phyloP scores from a whole-genome alignment of 2,113 vertebrate species.

The human (Homo sapiens) region GRCh38 chr14:35568501-35569000 shows the following conservation, averaged over 20 bases:
- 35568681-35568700: background rate
- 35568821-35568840: background rate
- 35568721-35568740: background rate
- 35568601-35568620: background rate
- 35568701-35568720: background rate
- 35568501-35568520: background rate
- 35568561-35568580: background rate
- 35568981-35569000: constrained; percentile 34
- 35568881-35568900: background rate
- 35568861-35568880: background rate
- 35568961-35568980: constrained; percentile 33
- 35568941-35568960: background rate
- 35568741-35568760: background rate
- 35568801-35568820: background rate
- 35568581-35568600: background rate
- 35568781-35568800: background rate
- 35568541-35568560: background rate
- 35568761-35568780: background rate
- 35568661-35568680: background rate
- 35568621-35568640: background rate
- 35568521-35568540: background rate
- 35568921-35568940: constrained; percentile 14
- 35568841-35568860: background rate
- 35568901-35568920: background rate
- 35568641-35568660: background rate